phyloP scores from a whole-genome alignment of 1,140 invertebrate genomes.

The Diorhabda sublineata region DNA sequence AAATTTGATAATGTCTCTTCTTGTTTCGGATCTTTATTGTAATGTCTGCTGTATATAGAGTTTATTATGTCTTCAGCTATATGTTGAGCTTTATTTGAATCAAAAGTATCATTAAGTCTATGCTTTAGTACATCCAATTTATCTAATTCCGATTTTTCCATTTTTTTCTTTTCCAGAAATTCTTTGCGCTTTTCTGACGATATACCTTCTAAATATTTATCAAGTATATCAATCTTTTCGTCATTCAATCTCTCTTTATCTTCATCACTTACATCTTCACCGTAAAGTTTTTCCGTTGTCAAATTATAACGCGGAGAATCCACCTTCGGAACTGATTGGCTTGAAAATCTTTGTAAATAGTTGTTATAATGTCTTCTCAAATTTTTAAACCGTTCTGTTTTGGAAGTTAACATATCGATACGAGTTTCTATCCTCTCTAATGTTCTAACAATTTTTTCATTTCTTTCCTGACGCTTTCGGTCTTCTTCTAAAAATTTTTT shows the following conservation, averaged over 20 bases:
- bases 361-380: constrained; percentile 43
- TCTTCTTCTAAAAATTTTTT: constrained; percentile 60
- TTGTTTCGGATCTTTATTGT: constrained; percentile 16
- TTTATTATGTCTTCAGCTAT: constrained; percentile 36
- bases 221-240: constrained; percentile 26
- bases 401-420: constrained; percentile 54
- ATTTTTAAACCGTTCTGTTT: constrained; percentile 57
- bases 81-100: constrained; percentile 26
- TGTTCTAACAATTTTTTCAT: constrained; percentile 54
- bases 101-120: constrained; percentile 6
- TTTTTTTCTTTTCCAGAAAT: constrained; percentile 6
- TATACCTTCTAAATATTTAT: constrained; percentile 24
- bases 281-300: neutral
- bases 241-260: constrained; percentile 7
- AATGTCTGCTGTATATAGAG: constrained; percentile 33
- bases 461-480: constrained; percentile 54
- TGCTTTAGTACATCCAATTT: constrained; percentile 10
- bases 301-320: neutral
- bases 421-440: constrained; percentile 56
- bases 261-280: neutral
- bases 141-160: constrained; percentile 7
- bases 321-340: neutral
- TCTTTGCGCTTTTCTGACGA: constrained; percentile 10
- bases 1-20: neutral
- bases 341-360: constrained; percentile 22